Conservation (phyloP, 2,113 vertebrate genomes). For the Gallinago undulata region DNA sequence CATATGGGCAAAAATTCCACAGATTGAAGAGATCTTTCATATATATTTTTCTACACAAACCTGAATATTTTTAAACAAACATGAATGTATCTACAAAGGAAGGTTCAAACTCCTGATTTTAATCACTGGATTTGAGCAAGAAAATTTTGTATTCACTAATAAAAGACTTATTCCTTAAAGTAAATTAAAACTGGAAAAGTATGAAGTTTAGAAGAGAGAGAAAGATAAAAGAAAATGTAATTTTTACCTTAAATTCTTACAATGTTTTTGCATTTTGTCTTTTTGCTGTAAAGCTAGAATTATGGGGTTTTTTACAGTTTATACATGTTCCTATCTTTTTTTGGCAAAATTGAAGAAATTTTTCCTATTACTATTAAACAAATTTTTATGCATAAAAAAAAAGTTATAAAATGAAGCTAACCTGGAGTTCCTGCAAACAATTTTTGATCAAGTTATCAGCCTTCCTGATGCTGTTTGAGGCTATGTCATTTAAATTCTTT, state of each 20-base stretch:
- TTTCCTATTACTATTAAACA: background rate
- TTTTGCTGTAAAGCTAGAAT: background rate
- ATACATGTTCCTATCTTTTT: background rate
- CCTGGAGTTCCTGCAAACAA: background rate
- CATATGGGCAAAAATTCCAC: background rate
- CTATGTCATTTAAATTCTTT: background rate
- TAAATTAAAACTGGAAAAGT: background rate
- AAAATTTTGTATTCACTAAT: background rate
- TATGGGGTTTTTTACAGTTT: background rate
- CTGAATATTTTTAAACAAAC: background rate
- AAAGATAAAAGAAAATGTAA: background rate
- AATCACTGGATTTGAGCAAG: background rate
- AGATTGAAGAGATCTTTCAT: background rate
- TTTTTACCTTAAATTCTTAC: background rate
- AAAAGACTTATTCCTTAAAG: background rate
- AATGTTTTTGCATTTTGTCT: background rate
- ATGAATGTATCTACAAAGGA: background rate
- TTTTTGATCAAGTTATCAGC: background rate
- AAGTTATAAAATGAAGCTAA: background rate
- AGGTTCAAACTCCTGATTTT: background rate
- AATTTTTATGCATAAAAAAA: background rate
- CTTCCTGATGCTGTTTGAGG: background rate
- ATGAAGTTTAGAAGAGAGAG: background rate
- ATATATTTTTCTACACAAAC: background rate
- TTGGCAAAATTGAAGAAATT: background rate